phyloP scores from a whole-genome alignment of 1,140 invertebrate species.

The Drosophila orosa region DNA sequence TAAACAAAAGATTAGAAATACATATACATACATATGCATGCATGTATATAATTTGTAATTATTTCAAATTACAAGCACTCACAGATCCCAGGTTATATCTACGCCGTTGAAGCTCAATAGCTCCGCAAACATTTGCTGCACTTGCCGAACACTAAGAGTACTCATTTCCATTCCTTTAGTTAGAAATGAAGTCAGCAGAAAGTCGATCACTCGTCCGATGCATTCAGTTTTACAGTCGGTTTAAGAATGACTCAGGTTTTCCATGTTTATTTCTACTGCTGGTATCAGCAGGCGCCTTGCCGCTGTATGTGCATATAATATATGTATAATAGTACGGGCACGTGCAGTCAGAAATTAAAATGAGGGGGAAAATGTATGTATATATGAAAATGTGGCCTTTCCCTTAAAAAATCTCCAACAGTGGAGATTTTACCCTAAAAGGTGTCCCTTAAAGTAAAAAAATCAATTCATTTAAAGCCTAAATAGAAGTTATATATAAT shows the following conservation, averaged over 20 bases:
- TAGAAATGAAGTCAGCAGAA: neutral
- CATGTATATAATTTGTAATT: no score
- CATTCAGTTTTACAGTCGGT: neutral
- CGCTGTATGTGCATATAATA: no score
- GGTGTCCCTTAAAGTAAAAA: no score
- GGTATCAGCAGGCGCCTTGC: neutral
- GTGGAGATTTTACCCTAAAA: no score
- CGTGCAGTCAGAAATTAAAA: no score
- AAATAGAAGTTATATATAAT: no score
- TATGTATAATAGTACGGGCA: no score
- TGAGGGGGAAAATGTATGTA: no score
- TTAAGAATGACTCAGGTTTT: neutral
- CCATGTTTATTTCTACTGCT: neutral
- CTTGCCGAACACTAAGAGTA: conserved; percentile 9
- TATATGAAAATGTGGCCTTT: neutral
- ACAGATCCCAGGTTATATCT: conserved; percentile 26
- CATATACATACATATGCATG: no score
- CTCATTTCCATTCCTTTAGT: neutral
- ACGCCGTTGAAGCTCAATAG: neutral
- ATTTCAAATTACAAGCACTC: neutral
- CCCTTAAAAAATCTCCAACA: no score
- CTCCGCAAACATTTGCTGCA: conserved; percentile 25
- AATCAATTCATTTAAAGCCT: no score
- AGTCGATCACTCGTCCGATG: neutral
- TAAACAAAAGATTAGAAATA: neutral